Evolutionary conservation across 2,113 vertebrate genomes (phyloP), one percentile per base, ranked within the genome.

Genomic region (Mesembrinibis cayennensis): DNA sequence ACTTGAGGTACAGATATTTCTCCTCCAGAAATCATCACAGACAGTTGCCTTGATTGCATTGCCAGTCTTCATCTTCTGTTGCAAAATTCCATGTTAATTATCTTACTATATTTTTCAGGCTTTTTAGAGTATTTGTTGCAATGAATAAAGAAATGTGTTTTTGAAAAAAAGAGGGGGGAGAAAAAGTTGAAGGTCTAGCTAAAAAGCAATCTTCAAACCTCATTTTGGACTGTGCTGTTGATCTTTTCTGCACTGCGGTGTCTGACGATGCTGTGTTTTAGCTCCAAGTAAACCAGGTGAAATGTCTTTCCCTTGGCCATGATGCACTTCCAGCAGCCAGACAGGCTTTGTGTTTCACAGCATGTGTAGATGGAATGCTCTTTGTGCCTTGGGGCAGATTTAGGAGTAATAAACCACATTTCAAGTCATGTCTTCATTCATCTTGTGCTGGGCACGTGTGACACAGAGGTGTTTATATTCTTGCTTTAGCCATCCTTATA

Each of bases 391-490:
- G 25, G 32, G 62, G 32, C 40, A 78, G 34, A 20, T 52, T 72
- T 71, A 53, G 44, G 59, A 89, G 44, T 45, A 66, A 79, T 38
- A 82, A 90, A 40, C n/a, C 32, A 67, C 42, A 58, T 74, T 90
- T 96, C 17, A 27, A 83, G 56, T 66, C 47, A 40, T 86, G 44
- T 62, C 84, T 82, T 96, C 94, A 69, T 97, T 95, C 74, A 55
- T 97, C 82, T 97, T 97, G 34, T 94, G 94, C 52, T 62, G 80
- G 59, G 66, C 71, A 90, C 6, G 19, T 29, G 6, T 77, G 84
- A 85, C 62, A 36, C 63, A 38, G 71, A 93, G 87, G 72, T 97
- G 90, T 97, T 97, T 92, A 83, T 74, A 81, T 21, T 90, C 80
- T 95, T 89, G 83, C 62, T 95, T 76, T 34, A 82, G 63, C 70